Evolutionary conservation across 2,113 vertebrate species (phyloP).

Genomic region (Pampusana beccarii): DNA sequence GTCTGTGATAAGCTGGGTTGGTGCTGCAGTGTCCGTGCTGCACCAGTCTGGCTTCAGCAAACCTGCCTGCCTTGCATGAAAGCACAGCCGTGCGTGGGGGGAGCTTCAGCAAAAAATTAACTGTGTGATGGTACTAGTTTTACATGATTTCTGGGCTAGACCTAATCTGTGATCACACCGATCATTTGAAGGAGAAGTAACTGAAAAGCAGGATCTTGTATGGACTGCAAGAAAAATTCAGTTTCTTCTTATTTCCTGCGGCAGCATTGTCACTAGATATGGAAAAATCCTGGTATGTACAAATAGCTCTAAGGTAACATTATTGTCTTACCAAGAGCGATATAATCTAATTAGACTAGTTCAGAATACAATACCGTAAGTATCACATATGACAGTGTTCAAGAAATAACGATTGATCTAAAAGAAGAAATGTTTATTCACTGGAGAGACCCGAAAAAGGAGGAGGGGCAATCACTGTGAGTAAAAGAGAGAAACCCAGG

Average conservation of each 20-base stretch:
- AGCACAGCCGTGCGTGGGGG: background rate
- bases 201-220: background rate
- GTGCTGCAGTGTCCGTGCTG: background rate
- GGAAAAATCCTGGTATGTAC: background rate
- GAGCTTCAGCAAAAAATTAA: background rate
- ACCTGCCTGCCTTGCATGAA: rapidly evolving
- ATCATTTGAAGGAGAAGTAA: background rate
- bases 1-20: background rate
- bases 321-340: rapidly evolving
- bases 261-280: background rate
- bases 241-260: background rate
- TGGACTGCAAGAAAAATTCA: background rate
- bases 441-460: background rate
- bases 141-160: background rate
- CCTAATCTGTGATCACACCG: background rate
- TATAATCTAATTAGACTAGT: background rate
- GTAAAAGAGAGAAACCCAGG: background rate
- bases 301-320: background rate
- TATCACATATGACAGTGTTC: background rate
- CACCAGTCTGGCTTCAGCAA: background rate
- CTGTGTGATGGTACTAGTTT: background rate
- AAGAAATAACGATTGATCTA: background rate
- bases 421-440: background rate
- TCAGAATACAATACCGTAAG: background rate
- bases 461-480: background rate